Evolutionary conservation across 1,140 invertebrate genomes (phyloP), one percentile per base, ranked within the genome.

Genomic region (Scaptodrosophila lebanonensis): DNA sequence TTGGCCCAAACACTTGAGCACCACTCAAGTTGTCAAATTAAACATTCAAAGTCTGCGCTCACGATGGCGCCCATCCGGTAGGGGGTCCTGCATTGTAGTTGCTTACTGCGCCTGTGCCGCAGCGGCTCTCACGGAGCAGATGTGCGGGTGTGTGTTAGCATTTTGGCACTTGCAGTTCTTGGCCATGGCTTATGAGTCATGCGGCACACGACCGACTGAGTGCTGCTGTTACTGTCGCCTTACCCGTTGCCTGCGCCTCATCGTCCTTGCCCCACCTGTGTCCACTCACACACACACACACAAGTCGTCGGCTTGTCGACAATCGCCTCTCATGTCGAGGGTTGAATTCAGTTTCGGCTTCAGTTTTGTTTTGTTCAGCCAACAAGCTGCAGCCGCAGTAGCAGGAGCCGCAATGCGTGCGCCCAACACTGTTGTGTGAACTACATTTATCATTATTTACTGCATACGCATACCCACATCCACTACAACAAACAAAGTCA

Each of bases 291-390:
- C 12, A 40, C 8, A 33, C 32, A 33, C 12, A 13, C 12, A 13
- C 12, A n/a, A 13, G 8, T n/a, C 9, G 32, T 2, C 12, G 9
- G 32, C 32, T 33, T 33, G 8, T 3, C 32, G 12, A 7, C 16
- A 7, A 9, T 5, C 25, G 36, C 25, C 20, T 25, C 6, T 33
- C 32, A 33, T 33, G 12, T 13, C 32, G 18, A 51, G 51, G 29
- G 45, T 49, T 56, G 44, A 43, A 15, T 59, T 13, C 40, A 49
- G 42, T 35, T 69, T 52, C 38, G 47, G 13, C 39, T 71, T 82
- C 66, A 82, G 75, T 82, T 68, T 70, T 62, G 75, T 66, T 82
- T 82, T 58, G 66, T 52, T 72, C 67, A 63, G 50, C 65, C 75
- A 79, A 63, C 69, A 39, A 65, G 64, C 59, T 77, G 73, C 73